Evolutionary conservation across 92 coral and sea anemone species (phyloP).

Genomic region (Anthopleura xanthogrammica): DNA sequence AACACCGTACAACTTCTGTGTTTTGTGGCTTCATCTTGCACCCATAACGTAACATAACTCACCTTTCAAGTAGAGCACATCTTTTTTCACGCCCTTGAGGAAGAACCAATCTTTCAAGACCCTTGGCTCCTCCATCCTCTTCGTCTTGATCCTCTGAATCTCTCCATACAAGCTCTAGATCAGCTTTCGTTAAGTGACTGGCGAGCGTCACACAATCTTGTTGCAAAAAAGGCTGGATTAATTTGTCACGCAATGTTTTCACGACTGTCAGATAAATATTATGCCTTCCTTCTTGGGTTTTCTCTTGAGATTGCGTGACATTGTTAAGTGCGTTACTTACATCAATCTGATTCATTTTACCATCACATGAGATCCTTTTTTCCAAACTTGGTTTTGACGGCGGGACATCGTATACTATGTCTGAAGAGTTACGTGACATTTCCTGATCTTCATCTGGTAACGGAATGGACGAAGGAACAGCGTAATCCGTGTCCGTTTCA

Average conservation of each 20-base stretch:
- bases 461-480: conserved; percentile 52
- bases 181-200: conserved; percentile 87
- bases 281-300: conserved; percentile 45
- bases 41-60: not conserved
- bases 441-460: conserved; percentile 3
- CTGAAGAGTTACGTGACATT: conserved; percentile 13
- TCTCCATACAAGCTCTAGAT: conserved; percentile 77
- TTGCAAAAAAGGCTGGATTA: conserved; percentile 64
- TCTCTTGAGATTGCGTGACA: conserved; percentile 12
- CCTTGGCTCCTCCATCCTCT: conserved; percentile 77
- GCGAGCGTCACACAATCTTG: conserved; percentile 81
- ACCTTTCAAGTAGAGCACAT: conserved; percentile 77
- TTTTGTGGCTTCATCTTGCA: not conserved
- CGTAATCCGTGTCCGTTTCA: conserved; percentile 30
- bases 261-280: conserved; percentile 78
- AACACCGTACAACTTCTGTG: no score
- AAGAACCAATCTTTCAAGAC: conserved; percentile 80
- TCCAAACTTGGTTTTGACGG: conserved; percentile 22
- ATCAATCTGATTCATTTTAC: conserved; percentile 11
- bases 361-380: not conserved
- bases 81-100: conserved; percentile 95
- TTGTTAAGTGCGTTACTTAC: not conserved
- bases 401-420: conserved; percentile 48
- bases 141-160: conserved; percentile 64
- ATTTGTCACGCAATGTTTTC: conserved; percentile 64